Base-by-base conservation (phyloP, 2,888 invertebrate species). In the Peribatodes rhomboidaria region DNA sequence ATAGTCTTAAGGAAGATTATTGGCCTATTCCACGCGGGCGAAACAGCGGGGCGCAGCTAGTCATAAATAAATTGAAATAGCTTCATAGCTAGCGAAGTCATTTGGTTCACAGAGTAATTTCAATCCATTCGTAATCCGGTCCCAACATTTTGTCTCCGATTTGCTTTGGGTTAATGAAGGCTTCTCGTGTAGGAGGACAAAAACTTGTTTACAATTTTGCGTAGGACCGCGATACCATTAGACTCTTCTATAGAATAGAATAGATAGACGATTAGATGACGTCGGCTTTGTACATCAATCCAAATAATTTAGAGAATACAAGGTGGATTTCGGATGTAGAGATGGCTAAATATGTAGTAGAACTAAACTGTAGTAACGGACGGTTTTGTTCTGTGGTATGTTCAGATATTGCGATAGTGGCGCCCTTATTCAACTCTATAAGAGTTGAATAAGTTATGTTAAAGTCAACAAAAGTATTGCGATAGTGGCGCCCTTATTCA, bases 161-260 rank as follows among this genome's bases (percentile, higher is more conserved):
- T 50, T 35, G 16, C 6, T 18, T 35, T 18, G 16, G 33, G 18
- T 11, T 18, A 33, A 7, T 35, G 50, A 18, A 50, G 35, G 33
- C 33, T 49, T 49, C 14, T 14, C 10, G 35, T 18, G 33, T 50
- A 50, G 50, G 33, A 13, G 13, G 50, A 18, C 35, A 50, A 50
- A 50, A 50, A 50, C 50, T 50, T 33, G 50, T 35, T 50, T 35
- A 50, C 18, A 18, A 33, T 35, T 33, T 50, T 50, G 35, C 35
- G 50, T 50, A 35, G 50, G 50, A 50, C 33, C 18, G 35, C 10
- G 50, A 27, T 18, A 16, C 50, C 18, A 50, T 18, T 50, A 7
- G 33, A 50, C 33, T 47, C 50, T 35, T 47, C 50, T 16, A 50
- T 50, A 4, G 16, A 2, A 49, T 33, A 31, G 31, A 33, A 11